phyloP scores from a whole-genome alignment of 2,113 vertebrate species.

The Crocuta crocuta region DNA sequence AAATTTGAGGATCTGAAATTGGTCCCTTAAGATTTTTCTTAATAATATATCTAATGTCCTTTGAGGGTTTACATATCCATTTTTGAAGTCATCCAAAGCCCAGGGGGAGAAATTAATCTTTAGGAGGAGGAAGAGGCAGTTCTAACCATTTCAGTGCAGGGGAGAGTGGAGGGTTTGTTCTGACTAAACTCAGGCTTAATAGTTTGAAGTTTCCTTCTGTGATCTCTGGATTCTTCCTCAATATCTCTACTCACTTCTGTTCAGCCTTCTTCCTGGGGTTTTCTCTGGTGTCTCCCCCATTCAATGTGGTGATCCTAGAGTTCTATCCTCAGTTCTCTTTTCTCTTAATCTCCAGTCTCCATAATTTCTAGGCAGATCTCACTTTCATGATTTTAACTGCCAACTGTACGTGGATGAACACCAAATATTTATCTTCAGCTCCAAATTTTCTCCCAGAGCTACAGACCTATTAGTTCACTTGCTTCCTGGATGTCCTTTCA shows the following conservation, averaged over 20 bases:
- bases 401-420: not conserved
- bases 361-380: not conserved
- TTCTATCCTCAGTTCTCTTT: not conserved
- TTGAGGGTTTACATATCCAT: not conserved
- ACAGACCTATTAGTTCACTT: not conserved
- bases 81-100: not conserved
- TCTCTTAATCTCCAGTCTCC: not conserved
- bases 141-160: not conserved
- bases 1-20: not conserved
- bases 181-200: not conserved
- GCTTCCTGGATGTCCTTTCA: not conserved
- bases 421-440: not conserved
- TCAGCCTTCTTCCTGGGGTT: not conserved
- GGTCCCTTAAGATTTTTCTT: not conserved
- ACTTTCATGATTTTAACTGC: not conserved
- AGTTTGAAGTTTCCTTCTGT: not conserved
- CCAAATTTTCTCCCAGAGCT: not conserved
- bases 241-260: not conserved
- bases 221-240: not conserved
- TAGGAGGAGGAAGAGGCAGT: not conserved
- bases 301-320: too few relatives aligned
- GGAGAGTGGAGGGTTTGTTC: not conserved
- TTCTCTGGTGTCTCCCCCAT: not conserved
- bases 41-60: not conserved
- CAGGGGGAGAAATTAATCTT: not conserved